phyloP scores from a whole-genome alignment of 2,888 invertebrate species.

The Teleiodes luculella region DNA sequence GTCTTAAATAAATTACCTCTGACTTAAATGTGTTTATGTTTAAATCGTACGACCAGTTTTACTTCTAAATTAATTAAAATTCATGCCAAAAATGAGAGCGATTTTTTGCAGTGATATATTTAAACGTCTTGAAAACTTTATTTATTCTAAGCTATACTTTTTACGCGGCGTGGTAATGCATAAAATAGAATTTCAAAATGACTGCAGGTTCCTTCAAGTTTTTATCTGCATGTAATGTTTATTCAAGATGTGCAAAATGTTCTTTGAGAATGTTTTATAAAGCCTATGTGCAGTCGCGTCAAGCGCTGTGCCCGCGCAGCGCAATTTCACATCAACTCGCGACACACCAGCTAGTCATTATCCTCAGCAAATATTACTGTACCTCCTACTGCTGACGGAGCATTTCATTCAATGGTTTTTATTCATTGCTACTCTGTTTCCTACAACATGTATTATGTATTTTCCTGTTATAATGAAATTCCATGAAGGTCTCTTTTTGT shows the following conservation, averaged over 20 bases:
- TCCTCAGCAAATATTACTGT: conserved; percentile 18
- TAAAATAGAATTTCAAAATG: neutral
- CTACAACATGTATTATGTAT: conserved; percentile 17
- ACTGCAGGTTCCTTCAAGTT: neutral
- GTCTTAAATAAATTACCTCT: neutral
- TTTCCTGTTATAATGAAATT: conserved; percentile 5
- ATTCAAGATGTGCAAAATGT: conserved; percentile 5
- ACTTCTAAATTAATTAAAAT: neutral
- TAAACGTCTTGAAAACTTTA: no score
- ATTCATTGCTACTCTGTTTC: conserved; percentile 11
- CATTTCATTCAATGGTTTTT: conserved; percentile 21
- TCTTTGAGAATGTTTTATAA: neutral
- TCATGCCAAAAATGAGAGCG: neutral
- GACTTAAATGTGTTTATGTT: neutral
- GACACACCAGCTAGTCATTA: conserved; percentile 19
- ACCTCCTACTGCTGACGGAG: conserved; percentile 13
- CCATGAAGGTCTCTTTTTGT: conserved; percentile 6
- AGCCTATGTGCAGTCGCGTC: conserved; percentile 15
- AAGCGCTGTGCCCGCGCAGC: conserved; percentile 15
- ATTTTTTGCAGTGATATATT: no score
- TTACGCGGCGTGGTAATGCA: neutral
- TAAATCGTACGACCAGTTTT: neutral
- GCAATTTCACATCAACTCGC: conserved; percentile 17
- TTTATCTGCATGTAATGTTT: conserved; percentile 2
- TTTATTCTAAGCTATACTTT: neutral